Evolutionary conservation across 2,113 vertebrate genomes (phyloP).

Genomic region (Rissa tridactyla): DNA sequence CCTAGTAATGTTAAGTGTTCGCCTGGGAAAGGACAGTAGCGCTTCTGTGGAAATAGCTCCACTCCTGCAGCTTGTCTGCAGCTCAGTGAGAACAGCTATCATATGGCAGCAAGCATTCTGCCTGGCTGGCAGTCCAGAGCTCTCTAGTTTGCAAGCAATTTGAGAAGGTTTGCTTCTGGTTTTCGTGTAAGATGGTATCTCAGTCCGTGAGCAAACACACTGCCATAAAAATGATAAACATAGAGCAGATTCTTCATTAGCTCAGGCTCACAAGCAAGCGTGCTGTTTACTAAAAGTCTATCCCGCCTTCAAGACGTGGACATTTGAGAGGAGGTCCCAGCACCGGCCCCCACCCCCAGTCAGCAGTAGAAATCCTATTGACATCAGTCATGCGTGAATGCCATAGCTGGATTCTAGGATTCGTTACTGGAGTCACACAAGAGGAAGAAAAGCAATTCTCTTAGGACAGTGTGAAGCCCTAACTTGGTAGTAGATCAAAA

Average conservation of each 20-base stretch:
- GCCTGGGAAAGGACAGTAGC: not conserved
- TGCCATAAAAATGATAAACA: not conserved
- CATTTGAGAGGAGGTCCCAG: not conserved
- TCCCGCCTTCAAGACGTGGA: not conserved
- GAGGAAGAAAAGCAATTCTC: not conserved
- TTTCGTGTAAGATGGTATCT: not conserved
- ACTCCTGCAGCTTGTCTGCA: not conserved
- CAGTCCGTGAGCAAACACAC: not conserved
- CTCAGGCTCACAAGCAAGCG: not conserved
- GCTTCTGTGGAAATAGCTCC: not conserved
- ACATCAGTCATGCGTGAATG: not conserved
- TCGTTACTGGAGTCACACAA: not conserved
- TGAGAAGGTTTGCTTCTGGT: not conserved
- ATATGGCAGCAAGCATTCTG: not conserved
- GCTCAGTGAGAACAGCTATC: accelerated
- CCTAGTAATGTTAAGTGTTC: not conserved
- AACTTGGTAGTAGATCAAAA: not conserved
- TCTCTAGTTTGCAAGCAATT: not conserved
- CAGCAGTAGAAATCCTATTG: not conserved
- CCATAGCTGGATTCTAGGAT: not conserved
- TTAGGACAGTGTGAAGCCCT: not conserved
- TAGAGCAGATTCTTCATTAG: not conserved
- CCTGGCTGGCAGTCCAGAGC: not conserved
- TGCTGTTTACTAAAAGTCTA: not conserved
- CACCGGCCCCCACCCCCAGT: no score